Evolutionary conservation across 2,797 vertebrate species (phyloP).

Genomic region (Lithobates pipiens): DNA sequence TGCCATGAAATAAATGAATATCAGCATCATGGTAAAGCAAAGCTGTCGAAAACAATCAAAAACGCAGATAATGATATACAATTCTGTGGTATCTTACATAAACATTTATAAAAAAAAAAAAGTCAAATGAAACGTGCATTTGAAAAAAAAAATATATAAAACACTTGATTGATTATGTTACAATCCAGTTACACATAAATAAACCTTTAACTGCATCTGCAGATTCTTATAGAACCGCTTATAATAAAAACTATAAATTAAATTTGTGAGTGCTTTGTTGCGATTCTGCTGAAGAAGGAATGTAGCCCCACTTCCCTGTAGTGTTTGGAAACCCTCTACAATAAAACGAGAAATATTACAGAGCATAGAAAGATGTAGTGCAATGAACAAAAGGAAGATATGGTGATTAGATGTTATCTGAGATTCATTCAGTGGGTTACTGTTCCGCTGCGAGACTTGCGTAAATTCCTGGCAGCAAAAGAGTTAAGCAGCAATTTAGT

Average conservation of each 20-base stretch:
- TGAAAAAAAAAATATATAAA: neutral
- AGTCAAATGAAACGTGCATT: neutral
- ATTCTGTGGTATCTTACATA: neutral
- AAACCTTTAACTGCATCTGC: neutral
- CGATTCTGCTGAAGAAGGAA: neutral
- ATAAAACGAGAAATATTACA: neutral
- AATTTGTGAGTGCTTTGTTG: neutral
- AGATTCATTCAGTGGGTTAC: neutral
- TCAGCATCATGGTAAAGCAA: neutral
- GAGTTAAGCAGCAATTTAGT: slow-evolving; percentile 26
- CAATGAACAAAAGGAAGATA: neutral
- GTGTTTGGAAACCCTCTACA: slow-evolving; percentile 9
- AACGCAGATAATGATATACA: neutral
- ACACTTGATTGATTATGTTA: neutral
- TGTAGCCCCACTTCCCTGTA: slow-evolving; percentile 5
- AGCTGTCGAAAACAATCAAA: neutral
- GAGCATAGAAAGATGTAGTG: slow-evolving; percentile 22
- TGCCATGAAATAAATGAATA: neutral
- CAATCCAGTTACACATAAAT: neutral
- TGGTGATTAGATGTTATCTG: neutral
- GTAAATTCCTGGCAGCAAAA: neutral
- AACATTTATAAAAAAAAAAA: neutral
- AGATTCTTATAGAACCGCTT: neutral
- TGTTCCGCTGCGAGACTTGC: neutral
- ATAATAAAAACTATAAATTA: neutral